These are phyloP conservation scores for Drosophila suzukii DNA, from an alignment of 1,140 invertebrate species.

Conservation along the genomic window DNA sequence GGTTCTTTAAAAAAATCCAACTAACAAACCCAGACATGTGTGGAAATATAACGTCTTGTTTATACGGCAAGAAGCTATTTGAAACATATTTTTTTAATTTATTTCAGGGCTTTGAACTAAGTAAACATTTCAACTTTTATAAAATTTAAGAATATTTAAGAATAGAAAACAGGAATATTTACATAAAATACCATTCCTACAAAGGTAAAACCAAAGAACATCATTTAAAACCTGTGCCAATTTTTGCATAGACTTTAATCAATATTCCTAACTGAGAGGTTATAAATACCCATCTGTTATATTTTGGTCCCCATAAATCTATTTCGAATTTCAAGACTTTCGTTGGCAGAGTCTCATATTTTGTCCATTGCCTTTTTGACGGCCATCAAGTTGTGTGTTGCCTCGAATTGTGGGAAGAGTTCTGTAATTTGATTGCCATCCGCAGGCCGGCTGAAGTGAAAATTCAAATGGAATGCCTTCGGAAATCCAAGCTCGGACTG, in stretches of 20 bases:
- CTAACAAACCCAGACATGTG: background rate
- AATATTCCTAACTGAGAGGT: background rate
- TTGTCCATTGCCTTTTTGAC: slow-evolving; percentile 2
- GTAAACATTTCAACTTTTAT: no score
- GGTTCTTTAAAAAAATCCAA: background rate
- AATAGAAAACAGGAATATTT: background rate
- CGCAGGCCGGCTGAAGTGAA: slow-evolving; percentile 5
- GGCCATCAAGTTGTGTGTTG: slow-evolving; percentile 13
- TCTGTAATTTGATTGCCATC: slow-evolving; percentile 27
- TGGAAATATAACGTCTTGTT: background rate
- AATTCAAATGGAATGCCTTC: slow-evolving; percentile 24
- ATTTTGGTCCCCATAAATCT: background rate
- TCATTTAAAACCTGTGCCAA: no score
- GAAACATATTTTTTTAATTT: no score
- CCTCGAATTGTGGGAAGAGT: slow-evolving; percentile 6
- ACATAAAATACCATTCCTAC: no score
- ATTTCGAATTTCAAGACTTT: background rate
- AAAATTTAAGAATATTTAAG: no score
- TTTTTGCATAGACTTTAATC: background rate
- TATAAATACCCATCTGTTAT: background rate
- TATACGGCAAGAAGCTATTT: background rate
- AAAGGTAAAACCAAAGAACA: background rate
- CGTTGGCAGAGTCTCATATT: slow-evolving; percentile 2
- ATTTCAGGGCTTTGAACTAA: no score
- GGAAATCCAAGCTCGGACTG: background rate